phyloP scores from a whole-genome alignment of 2,797 vertebrate genomes.

The Odontamblyopus rebecca region DNA sequence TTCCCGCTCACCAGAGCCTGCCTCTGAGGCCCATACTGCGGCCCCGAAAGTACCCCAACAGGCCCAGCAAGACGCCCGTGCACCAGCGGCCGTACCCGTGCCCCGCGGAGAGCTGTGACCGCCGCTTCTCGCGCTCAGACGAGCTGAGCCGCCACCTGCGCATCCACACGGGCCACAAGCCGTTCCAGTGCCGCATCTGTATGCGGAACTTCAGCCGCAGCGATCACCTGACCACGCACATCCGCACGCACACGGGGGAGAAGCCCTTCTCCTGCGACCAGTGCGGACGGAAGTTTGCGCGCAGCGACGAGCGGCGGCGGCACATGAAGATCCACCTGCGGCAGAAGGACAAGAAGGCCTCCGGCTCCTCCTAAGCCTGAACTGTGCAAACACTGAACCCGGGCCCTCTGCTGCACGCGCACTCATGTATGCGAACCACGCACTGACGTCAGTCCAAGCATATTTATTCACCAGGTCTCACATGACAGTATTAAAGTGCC shows the following conservation, averaged over 20 bases:
- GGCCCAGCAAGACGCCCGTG: constrained; percentile 90
- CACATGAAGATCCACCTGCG: constrained; percentile 90
- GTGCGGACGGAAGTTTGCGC: constrained; percentile 87
- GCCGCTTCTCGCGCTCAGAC: constrained; percentile 89
- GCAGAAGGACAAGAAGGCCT: constrained; percentile 80
- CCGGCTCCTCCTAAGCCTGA: constrained; percentile 46
- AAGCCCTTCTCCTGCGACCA: constrained; percentile 89
- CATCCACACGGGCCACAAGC: constrained; percentile 92
- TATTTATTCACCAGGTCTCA: neutral
- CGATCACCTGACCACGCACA: constrained; percentile 91
- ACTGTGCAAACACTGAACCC: neutral
- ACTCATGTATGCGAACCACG: neutral
- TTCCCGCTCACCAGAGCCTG: constrained; percentile 81
- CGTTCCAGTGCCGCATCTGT: constrained; percentile 92
- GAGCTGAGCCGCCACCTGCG: constrained; percentile 90
- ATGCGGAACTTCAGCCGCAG: constrained; percentile 92
- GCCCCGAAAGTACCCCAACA: constrained; percentile 89
- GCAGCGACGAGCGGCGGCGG: constrained; percentile 86
- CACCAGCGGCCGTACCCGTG: constrained; percentile 90
- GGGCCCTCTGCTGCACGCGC: neutral
- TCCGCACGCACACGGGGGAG: constrained; percentile 91
- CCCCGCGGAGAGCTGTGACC: constrained; percentile 90
- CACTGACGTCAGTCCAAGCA: neutral
- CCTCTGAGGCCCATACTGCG: constrained; percentile 86
- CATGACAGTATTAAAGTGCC: too few relatives aligned